These are phyloP conservation scores for Struthio camelus DNA, from an alignment of 2,113 vertebrate genomes.

Conservation along the genomic window DNA sequence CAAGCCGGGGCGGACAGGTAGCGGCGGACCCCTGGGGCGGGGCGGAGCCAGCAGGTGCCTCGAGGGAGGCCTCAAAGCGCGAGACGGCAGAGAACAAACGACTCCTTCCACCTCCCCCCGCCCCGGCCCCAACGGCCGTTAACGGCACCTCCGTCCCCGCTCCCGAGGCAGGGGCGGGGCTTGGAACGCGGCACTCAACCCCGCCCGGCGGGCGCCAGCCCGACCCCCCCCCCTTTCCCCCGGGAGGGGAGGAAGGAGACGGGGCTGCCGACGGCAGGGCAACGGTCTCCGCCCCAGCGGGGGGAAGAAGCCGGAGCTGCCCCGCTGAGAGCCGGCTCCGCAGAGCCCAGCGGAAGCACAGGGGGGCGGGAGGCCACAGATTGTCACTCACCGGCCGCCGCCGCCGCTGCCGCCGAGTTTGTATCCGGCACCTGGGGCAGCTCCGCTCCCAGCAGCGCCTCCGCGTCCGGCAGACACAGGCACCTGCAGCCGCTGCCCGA, in stretches of 20 bases:
- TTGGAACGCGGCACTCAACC: not conserved
- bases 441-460: slow-evolving; percentile 18
- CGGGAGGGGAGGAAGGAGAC: not conserved
- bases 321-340: not conserved
- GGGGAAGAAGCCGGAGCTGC: not conserved
- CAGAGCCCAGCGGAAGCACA: not conserved
- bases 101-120: not conserved
- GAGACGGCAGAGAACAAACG: not conserved
- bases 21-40: not conserved
- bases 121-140: not conserved
- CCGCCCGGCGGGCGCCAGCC: not conserved
- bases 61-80: not conserved
- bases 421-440: not conserved
- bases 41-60: not conserved
- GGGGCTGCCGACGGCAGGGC: not conserved
- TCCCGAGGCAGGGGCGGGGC: not conserved
- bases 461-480: not conserved
- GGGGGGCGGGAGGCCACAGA: not conserved
- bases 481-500: not conserved
- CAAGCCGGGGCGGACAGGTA: not conserved
- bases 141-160: not conserved
- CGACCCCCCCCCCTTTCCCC: not conserved
- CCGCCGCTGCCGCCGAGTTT: not conserved
- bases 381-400: slow-evolving; percentile 35
- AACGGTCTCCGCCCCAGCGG: not conserved